phyloP scores from a whole-genome alignment of 1,140 invertebrate species.

The Penaeus indicus region DNA sequence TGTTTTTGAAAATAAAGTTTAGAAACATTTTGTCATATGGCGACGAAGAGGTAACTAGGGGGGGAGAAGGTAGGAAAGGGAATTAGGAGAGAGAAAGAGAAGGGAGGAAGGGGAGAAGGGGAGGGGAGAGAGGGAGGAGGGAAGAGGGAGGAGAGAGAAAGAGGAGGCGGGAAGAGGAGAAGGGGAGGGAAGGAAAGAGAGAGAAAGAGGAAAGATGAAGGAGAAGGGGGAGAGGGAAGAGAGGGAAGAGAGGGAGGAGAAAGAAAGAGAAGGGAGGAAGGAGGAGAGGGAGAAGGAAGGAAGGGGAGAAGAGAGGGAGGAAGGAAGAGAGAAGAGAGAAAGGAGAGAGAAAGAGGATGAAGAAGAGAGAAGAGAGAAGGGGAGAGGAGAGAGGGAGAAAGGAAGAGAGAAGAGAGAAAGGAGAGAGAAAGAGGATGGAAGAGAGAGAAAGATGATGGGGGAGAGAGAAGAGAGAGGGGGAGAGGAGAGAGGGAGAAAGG shows the following conservation, averaged over 20 bases:
- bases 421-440: background rate
- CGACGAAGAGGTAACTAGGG: too few relatives aligned
- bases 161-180: background rate
- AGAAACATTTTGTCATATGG: too few relatives aligned
- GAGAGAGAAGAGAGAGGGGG: background rate
- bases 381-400: background rate
- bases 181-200: constrained; percentile 18
- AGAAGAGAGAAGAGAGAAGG: background rate
- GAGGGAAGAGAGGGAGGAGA: background rate
- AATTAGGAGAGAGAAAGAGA: too few relatives aligned
- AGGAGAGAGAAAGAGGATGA: too few relatives aligned
- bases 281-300: background rate
- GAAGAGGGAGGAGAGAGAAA: background rate
- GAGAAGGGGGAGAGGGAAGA: background rate
- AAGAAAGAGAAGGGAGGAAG: background rate
- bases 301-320: background rate
- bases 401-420: background rate
- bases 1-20: too few relatives aligned
- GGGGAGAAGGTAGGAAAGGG: too few relatives aligned
- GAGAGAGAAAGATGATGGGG: background rate
- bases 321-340: background rate
- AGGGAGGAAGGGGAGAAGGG: too few relatives aligned
- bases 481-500: background rate
- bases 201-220: background rate
- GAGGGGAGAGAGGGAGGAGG: background rate